These are phyloP conservation scores for Fregetta grallaria DNA, from an alignment of 2,113 vertebrate genomes.

Conservation along the genomic window DNA sequence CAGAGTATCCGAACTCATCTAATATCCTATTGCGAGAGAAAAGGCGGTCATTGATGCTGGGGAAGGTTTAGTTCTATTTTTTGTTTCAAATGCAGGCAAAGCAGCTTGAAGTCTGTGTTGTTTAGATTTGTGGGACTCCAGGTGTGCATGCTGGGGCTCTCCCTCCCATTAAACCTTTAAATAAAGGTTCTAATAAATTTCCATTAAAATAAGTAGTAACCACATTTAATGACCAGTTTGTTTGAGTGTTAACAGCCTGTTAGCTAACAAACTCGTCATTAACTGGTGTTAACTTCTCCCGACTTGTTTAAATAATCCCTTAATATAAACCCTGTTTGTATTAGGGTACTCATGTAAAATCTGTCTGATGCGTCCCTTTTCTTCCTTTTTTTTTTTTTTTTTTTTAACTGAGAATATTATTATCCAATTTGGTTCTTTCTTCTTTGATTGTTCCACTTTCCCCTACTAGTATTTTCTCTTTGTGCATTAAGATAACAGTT, in stretches of 20 bases:
- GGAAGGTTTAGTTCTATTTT: slow-evolving; percentile 14
- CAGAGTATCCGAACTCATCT: slow-evolving; percentile 50
- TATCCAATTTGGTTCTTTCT: not conserved
- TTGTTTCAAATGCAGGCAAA: slow-evolving; percentile 32
- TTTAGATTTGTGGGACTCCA: slow-evolving; percentile 53
- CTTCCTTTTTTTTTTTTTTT: not conserved
- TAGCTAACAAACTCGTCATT: slow-evolving; percentile 79
- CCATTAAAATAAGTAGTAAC: slow-evolving; percentile 76
- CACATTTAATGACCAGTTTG: slow-evolving; percentile 78
- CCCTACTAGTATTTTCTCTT: not conserved
- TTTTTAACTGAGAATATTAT: not conserved
- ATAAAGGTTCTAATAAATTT: slow-evolving; percentile 74
- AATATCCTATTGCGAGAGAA: slow-evolving; percentile 28
- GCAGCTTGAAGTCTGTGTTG: not conserved
- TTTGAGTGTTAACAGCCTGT: slow-evolving; percentile 82
- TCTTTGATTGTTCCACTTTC: not conserved
- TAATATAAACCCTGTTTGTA: slow-evolving; percentile 48
- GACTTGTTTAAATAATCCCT: slow-evolving; percentile 71
- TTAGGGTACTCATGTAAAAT: slow-evolving; percentile 33
- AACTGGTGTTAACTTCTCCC: slow-evolving; percentile 76
- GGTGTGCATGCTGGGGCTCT: not conserved
- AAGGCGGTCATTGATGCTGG: slow-evolving; percentile 20
- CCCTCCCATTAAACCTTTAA: slow-evolving; percentile 68
- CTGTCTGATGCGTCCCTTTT: not conserved
- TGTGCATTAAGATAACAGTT: not conserved